Base-by-base conservation (phyloP, 2,888 invertebrate genomes). In the Sminthurinus aureus region DNA sequence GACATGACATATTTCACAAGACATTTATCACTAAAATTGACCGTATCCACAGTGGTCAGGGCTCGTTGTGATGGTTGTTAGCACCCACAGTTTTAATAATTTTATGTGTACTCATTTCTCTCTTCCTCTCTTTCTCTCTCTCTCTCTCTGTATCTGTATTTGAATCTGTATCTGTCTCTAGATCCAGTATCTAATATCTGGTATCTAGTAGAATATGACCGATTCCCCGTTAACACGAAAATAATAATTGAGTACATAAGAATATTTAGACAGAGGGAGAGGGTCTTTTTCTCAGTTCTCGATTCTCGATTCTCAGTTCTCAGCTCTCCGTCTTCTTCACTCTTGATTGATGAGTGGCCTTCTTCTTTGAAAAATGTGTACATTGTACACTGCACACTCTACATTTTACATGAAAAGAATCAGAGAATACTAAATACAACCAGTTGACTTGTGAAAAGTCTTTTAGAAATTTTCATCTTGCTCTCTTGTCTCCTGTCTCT, bases 41-140 rank as follows among this genome's bases (percentile, higher is more conserved):
- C 82, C 79, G 78, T 74, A 82, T 82, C 82, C 84, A 38, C 38
- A 79, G 84, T 84, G 84, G 79, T 82, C 82, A 82, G 84, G 84
- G 76, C 66, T 50, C 38, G 3, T 38, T 38, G 38, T 38, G 38
- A 38, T 81, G 84, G 79, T 84, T 78, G 84, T 84, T 84, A 84
- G 84, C 84, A 84, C 84, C 84, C 84, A 74, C 66, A 79, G 84
- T 82, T 79, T 84, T 82, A 82, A 84, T 82, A 82, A 84, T 82
- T 84, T 81, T 79, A 82, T 82, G 78, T 84, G 84, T 82, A 69
- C 81, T 84, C 82, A 26, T 82, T 84, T 79, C 20, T 52, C 75
- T 78, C n/a, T n/a, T n/a, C n/a, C n/a, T n/a, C 76, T 81, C 81
- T 76, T 81, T 73, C 77, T 81, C 38, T 6, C 6, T 38, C 6